Percentiles rank a stretch among this genome's conserved stretches.
phyloP scores from a whole-genome alignment of 2,113 vertebrate species.

The Lasiurus borealis region DNA sequence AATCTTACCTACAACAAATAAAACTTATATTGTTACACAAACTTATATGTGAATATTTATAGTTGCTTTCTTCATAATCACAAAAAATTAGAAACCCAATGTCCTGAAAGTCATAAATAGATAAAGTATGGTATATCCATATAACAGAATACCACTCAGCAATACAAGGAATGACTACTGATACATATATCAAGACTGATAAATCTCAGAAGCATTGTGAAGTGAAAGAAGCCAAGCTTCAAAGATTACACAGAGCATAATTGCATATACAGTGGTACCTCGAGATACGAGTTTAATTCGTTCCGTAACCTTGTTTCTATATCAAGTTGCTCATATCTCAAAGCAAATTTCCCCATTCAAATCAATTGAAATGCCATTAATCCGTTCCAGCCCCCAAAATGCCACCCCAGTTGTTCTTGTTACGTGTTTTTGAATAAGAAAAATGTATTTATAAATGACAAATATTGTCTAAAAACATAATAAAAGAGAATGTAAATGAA shows the following conservation, averaged over 20 bases:
- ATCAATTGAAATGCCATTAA: too few species aligned
- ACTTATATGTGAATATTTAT: background rate
- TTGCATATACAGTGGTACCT: background rate
- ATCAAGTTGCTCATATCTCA: too few species aligned
- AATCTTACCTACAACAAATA: background rate
- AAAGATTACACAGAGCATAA: background rate
- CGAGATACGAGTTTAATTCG: too few species aligned
- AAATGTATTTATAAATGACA: too few species aligned
- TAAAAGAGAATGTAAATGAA: too few species aligned
- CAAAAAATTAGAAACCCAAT: slow-evolving; percentile 15
- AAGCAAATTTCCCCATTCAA: too few species aligned
- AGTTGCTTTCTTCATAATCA: background rate
- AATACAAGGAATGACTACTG: background rate
- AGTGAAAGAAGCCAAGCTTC: slow-evolving; percentile 12
- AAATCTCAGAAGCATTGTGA: background rate
- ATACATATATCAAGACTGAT: background rate
- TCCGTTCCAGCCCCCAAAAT: too few species aligned
- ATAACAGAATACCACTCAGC: background rate
- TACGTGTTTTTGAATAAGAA: too few species aligned
- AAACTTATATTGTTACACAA: background rate
- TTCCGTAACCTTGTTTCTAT: too few species aligned
- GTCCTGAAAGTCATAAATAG: background rate
- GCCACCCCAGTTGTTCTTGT: too few species aligned
- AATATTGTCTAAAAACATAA: too few species aligned
- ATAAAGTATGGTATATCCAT: background rate